These are phyloP conservation scores for Bombyx mori DNA, from an alignment of 1,140 invertebrate species.

Conservation along the genomic window DNA sequence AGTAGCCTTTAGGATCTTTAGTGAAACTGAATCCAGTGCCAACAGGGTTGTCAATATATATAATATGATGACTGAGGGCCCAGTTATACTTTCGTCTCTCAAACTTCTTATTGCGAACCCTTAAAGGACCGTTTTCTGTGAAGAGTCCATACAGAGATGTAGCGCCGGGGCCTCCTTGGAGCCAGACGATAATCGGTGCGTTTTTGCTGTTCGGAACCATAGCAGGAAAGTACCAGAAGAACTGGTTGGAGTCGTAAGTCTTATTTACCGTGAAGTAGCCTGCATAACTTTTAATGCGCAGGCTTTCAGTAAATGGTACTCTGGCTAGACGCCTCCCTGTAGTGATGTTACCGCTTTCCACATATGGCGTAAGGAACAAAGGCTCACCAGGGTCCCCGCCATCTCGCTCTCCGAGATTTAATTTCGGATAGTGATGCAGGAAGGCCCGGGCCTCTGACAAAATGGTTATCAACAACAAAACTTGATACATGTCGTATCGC, in stretches of 20 bases:
- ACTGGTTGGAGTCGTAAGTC: conserved; percentile 77
- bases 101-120: conserved; percentile 52
- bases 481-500: conserved; percentile 15
- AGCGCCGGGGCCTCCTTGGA: conserved; percentile 86
- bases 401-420: conserved; percentile 55
- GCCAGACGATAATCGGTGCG: conserved; percentile 81
- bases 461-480: conserved; percentile 27
- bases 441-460: conserved; percentile 31
- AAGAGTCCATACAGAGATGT: conserved; percentile 87
- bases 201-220: conserved; percentile 59
- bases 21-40: conserved; percentile 87
- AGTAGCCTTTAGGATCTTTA: conserved; percentile 74
- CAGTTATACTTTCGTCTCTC: conserved; percentile 79
- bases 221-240: conserved; percentile 85
- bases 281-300: conserved; percentile 71
- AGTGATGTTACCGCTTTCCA: conserved; percentile 72
- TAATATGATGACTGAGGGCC: conserved; percentile 80
- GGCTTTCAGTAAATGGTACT: conserved; percentile 51
- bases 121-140: conserved; percentile 84
- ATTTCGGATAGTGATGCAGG: conserved; percentile 46
- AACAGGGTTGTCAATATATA: conserved; percentile 92
- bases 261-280: conserved; percentile 83
- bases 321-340: conserved; percentile 43
- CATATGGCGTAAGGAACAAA: conserved; percentile 76
- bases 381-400: conserved; percentile 74